Evolutionary conservation across 2,888 invertebrate genomes (phyloP).

Genomic region (Reticulitermes lucifugus): DNA sequence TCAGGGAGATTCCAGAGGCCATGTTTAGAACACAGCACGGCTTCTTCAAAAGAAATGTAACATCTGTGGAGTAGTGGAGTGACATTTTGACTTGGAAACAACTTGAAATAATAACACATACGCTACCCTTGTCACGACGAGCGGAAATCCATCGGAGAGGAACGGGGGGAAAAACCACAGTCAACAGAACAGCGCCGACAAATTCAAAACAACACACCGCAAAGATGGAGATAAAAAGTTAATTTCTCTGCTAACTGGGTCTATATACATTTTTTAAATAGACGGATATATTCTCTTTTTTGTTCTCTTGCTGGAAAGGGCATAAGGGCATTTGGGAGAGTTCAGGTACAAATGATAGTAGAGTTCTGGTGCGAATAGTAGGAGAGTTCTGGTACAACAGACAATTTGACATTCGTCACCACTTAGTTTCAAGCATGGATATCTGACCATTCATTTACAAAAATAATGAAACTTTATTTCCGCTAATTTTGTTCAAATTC

Average conservation of each 20-base stretch:
- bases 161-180: not conserved
- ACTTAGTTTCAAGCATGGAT: too few relatives aligned
- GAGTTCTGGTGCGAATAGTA: not conserved
- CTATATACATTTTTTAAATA: not conserved
- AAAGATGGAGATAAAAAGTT: conserved; percentile 4
- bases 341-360: not conserved
- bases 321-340: not conserved
- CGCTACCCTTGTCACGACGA: conserved; percentile 3
- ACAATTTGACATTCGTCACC: too few relatives aligned
- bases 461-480: too few relatives aligned
- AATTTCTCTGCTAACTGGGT: conserved; percentile 31
- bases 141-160: conserved; percentile 3
- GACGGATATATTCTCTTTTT: not conserved
- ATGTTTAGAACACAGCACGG: conserved; percentile 5
- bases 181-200: conserved; percentile 13
- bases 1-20: conserved; percentile 17
- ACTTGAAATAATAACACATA: conserved; percentile 27
- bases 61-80: conserved; percentile 32
- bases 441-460: too few relatives aligned
- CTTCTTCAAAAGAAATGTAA: conserved; percentile 29
- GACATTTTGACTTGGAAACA: conserved; percentile 36
- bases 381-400: too few relatives aligned
- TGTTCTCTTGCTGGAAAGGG: not conserved
- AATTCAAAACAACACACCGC: conserved; percentile 36
- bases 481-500: too few relatives aligned